Conservation (phyloP, 2,797 vertebrate genomes). For the Alca torda region DNA sequence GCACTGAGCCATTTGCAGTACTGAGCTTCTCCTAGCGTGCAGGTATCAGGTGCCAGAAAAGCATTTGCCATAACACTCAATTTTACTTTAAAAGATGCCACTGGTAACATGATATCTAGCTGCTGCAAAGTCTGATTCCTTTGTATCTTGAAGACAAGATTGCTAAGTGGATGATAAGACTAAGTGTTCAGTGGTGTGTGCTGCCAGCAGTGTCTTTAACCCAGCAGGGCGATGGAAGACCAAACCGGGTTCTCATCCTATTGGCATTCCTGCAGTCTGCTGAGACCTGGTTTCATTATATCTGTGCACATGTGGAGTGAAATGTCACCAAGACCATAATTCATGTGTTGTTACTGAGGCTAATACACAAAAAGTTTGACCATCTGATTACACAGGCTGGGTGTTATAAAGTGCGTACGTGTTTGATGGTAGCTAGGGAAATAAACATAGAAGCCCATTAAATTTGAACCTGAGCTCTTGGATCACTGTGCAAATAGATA, state of each 20-base stretch:
- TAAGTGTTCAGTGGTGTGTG: not conserved
- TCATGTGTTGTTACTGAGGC: not conserved
- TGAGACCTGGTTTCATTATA: not conserved
- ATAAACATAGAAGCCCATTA: not conserved
- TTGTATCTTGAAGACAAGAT: not conserved
- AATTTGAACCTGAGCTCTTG: not conserved
- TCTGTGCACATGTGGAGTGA: not conserved
- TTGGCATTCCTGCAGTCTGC: not conserved
- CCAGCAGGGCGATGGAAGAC: not conserved
- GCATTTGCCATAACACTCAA: not conserved
- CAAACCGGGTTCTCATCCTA: not conserved
- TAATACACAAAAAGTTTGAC: not conserved
- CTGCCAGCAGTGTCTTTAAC: not conserved
- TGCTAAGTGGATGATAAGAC: not conserved
- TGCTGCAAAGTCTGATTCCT: not conserved
- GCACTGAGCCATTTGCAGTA: not conserved
- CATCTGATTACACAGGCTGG: not conserved
- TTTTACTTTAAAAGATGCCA: not conserved
- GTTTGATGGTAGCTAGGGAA: not conserved
- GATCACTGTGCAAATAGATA: not conserved
- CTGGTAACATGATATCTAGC: not conserved
- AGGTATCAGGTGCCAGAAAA: not conserved
- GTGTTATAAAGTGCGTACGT: fast-evolving
- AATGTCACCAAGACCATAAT: not conserved
- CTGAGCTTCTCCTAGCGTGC: not conserved